Base-by-base conservation (phyloP, 2,888 invertebrate species). In the Mythimna vitellina region DNA sequence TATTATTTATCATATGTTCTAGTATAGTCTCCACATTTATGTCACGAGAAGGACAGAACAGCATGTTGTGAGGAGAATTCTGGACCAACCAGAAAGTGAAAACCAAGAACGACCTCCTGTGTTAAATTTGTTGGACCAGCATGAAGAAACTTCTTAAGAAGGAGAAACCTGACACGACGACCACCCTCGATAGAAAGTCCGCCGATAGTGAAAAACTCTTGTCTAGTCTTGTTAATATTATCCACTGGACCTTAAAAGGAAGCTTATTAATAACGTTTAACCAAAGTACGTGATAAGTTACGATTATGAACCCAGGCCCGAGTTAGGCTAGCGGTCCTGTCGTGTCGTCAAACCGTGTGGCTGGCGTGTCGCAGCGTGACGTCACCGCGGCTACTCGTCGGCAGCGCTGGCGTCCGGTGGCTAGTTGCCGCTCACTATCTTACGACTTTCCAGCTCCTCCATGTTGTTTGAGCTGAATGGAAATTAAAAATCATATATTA, bases 351-450 rank as follows among this genome's bases (percentile, higher is more conserved):
- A 46, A 65, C 75, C 75, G 82, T 76, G 83, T 65, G 60, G 65
- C 49, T 46, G 73, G 49, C 35, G 51, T 49, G 76, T 46, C 49
- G 77, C 68, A 22, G 46, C 20, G 68, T 81, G 85, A 84, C 86
- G 86, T 86, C 87, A 85, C 83, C 76, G 78, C 70, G 67, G 78
- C 70, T 87, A 83, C 75, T 74, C 80, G 74, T 82, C 83, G 78
- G 82, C 78, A 84, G 74, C 87, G 84, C 67, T 57, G 61, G 65
- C 53, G 63, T 86, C 90, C 89, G 86, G 76, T 17, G 87, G 93
- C 92, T 95, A 96, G 94, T 96, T 96, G 83, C 96, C 96, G 80
- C 95, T 96, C 74, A 95, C 96, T 79, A 96, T 95, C 90, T 96
- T 96, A 77, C 96, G 96, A 80, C 91, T 95, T 87, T 96, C 96